Conservation (phyloP, 2,888 invertebrate genomes). For the Petrophora chlorosata region DNA sequence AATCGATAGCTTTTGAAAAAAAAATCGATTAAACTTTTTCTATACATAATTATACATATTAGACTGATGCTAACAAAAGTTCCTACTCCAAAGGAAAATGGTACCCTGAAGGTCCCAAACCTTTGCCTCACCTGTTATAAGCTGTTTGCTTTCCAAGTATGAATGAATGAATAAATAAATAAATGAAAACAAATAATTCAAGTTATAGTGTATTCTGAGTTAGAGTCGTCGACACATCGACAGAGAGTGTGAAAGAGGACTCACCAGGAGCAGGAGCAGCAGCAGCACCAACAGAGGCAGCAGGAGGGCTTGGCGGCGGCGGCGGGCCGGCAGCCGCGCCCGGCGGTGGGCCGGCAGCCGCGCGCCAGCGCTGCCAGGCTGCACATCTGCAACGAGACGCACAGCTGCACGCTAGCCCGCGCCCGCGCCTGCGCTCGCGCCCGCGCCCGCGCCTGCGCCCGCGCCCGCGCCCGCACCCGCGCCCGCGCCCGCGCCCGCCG, state of each 20-base stretch:
- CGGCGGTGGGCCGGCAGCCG: slow-evolving; percentile 81
- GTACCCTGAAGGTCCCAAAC: too few species aligned
- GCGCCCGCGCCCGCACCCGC: slow-evolving; percentile 12
- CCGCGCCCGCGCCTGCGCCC: slow-evolving; percentile 20
- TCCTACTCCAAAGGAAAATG: too few species aligned
- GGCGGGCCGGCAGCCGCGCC: slow-evolving; percentile 79
- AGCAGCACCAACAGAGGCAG: slow-evolving; percentile 86
- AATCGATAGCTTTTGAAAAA: too few species aligned
- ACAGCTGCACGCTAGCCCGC: slow-evolving; percentile 44
- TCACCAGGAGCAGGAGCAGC: slow-evolving; percentile 85
- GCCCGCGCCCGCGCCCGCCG: background rate
- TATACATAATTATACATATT: too few species aligned
- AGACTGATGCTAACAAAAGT: too few species aligned
- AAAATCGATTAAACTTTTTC: too few species aligned
- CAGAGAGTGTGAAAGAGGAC: slow-evolving; percentile 26
- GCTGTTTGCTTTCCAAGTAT: too few species aligned
- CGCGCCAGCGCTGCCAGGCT: slow-evolving; percentile 80
- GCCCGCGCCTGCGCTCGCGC: slow-evolving; percentile 44
- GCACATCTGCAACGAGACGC: slow-evolving; percentile 77
- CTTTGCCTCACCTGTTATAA: too few species aligned
- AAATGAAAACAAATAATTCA: too few species aligned
- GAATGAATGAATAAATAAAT: too few species aligned
- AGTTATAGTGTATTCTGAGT: too few species aligned
- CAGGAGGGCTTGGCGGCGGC: slow-evolving; percentile 77
- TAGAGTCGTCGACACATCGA: too few species aligned